These are phyloP conservation scores for Drosophila ironensis DNA, from an alignment of 1,140 invertebrate genomes.

Conservation along the genomic window DNA sequence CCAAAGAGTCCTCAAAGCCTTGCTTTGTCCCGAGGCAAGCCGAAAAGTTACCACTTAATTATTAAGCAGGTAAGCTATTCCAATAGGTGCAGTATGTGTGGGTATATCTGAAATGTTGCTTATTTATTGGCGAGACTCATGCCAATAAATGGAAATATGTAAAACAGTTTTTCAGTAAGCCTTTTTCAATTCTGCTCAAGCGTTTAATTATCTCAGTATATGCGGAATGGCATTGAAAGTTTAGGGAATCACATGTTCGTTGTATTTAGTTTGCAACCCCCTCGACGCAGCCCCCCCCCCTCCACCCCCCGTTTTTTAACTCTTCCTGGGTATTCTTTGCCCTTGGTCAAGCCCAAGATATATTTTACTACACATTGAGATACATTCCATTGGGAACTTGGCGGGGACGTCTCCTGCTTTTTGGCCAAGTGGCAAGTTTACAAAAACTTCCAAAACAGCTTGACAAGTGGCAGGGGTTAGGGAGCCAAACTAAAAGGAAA, in stretches of 20 bases:
- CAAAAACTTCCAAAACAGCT: constrained; percentile 32
- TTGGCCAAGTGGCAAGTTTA: constrained; percentile 55
- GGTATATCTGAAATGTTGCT: neutral
- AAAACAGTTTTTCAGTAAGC: neutral
- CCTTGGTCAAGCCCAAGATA: constrained; percentile 56
- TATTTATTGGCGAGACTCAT: no score
- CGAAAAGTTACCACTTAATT: constrained; percentile 66
- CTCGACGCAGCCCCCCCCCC: no score
- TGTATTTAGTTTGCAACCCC: no score
- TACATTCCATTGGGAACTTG: constrained; percentile 33
- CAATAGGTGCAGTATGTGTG: neutral
- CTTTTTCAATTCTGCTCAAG: no score
- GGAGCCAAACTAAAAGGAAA: constrained; percentile 34
- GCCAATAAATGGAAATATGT: neutral
- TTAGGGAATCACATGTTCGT: neutral
- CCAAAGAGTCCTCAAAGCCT: constrained; percentile 50
- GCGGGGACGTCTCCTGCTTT: constrained; percentile 41
- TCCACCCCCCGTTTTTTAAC: neutral
- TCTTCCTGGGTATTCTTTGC: neutral
- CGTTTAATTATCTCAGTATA: neutral
- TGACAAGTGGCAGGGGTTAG: neutral
- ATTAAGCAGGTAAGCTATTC: constrained; percentile 58
- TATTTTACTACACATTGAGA: constrained; percentile 67
- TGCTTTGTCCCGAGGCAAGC: constrained; percentile 10
- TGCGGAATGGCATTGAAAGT: neutral